Evolutionary conservation across 2,888 invertebrate species (phyloP).

Genomic region (Eugnorisma glareosa): DNA sequence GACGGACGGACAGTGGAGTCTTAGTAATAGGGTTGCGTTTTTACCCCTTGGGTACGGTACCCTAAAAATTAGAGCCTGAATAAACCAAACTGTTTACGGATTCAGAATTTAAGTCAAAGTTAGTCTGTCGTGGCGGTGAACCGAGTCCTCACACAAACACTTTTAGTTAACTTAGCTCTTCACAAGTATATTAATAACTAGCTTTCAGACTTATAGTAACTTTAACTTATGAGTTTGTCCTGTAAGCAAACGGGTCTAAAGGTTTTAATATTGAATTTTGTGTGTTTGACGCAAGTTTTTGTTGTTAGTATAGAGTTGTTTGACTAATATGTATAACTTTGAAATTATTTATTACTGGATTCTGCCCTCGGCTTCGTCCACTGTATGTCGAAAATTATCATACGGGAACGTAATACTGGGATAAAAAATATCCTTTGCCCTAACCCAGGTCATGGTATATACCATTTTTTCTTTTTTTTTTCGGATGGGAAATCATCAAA

Average conservation of each 20-base stretch:
- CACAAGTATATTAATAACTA: constrained; percentile 47
- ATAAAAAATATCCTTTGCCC: not conserved
- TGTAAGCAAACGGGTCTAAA: constrained; percentile 3
- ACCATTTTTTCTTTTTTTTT: too few species aligned
- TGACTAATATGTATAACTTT: not conserved
- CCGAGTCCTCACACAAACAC: constrained; percentile 7
- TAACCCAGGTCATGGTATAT: not conserved
- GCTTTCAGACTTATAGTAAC: constrained; percentile 33
- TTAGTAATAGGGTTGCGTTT: too few species aligned
- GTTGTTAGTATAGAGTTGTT: not conserved
- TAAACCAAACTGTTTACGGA: not conserved
- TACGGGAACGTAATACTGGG: not conserved
- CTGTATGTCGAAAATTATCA: not conserved
- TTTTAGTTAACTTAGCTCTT: constrained; percentile 31
- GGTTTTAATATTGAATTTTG: constrained; percentile 8
- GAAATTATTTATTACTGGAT: not conserved
- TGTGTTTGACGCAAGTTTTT: not conserved
- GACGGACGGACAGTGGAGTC: too few species aligned
- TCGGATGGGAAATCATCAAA: too few species aligned
- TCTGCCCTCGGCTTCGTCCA: not conserved
- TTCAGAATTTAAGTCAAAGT: constrained; percentile 31
- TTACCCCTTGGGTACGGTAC: too few species aligned
- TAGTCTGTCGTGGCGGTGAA: constrained; percentile 4
- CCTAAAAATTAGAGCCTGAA: not conserved
- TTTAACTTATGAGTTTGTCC: constrained; percentile 26